Conservation (phyloP, 2,888 invertebrate species). For the Vanessa cardui region DNA sequence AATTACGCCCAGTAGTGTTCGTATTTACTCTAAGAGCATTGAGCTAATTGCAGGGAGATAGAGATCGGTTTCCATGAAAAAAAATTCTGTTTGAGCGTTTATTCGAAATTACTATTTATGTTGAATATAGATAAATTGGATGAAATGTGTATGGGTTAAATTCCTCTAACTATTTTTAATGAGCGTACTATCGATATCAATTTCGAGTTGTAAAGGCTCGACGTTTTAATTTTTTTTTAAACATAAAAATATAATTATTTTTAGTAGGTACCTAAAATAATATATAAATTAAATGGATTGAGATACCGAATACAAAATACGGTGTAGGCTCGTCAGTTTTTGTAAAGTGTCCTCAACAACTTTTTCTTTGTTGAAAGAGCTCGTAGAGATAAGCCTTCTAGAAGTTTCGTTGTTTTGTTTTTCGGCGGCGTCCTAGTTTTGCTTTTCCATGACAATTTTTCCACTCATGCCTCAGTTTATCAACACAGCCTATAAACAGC, state of each 20-base stretch:
- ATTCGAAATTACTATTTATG: too few relatives aligned
- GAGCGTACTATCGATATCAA: too few relatives aligned
- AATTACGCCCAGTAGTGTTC: too few relatives aligned
- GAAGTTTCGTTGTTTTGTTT: constrained; percentile 28
- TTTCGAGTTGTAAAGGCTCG: too few relatives aligned
- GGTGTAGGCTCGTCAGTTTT: constrained; percentile 22
- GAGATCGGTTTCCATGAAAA: too few relatives aligned
- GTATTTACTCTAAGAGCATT: too few relatives aligned
- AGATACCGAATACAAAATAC: constrained; percentile 19
- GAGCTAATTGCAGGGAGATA: too few relatives aligned
- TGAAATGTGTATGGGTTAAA: too few relatives aligned
- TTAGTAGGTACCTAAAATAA: background rate
- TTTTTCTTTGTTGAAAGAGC: constrained; percentile 29
- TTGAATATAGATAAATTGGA: too few relatives aligned
- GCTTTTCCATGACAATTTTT: constrained; percentile 15
- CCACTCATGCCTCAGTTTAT: constrained; percentile 1
- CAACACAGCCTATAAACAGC: background rate
- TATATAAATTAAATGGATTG: constrained; percentile 8
- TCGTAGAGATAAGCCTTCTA: constrained; percentile 32
- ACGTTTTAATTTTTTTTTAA: background rate
- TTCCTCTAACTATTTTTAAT: too few relatives aligned
- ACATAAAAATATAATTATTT: background rate
- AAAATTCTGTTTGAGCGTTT: too few relatives aligned
- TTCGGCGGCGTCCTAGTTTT: constrained; percentile 29
- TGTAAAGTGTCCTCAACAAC: constrained; percentile 18